Base-by-base conservation (phyloP, 1,140 invertebrate genomes). In the Ceratina japonica region DNA sequence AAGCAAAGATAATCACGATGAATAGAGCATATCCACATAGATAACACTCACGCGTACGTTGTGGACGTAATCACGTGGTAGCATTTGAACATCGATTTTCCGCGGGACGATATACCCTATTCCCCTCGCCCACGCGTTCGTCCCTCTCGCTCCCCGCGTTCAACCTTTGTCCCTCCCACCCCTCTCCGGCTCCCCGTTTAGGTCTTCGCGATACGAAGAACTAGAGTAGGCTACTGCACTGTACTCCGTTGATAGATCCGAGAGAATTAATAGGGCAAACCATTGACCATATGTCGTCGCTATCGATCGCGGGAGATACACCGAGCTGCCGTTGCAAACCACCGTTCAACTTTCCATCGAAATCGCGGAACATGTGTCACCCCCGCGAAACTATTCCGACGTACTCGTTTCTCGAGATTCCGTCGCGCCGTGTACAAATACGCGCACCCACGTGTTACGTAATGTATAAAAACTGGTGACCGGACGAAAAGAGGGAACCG, bases 51-150 rank as follows among this genome's bases (percentile, higher is more conserved):
- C 84, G 79, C 77, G 84, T 44, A 44, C 37, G 37, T 87, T 82
- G 87, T 87, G 85, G 86, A 85, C 82, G 87, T 84, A 89, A 88
- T 91, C 89, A 89, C 88, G 89, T 90, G 89, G 88, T 89, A 84
- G 86, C 86, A 87, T 88, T 88, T 84, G 84, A 85, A 87, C 87
- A 91, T 90, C 89, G 90, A 91, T 90, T 91, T 91, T 91, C 88
- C 83, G 83, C 88, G 82, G 58, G 75, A 75, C 81, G 85, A 81
- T 82, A 86, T 85, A 86, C 63, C 78, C 66, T 72, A 84, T 85
- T 88, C 87, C 65, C 83, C 83, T 68, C 78, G 22, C 72, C 83
- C 79, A 85, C 83, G 82, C 72, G 51, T 62, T 64, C 22, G 49
- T 59, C 44, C 61, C 68, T 69, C 72, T 54, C 63, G 27, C 56